Conservation (phyloP, 1,140 invertebrate species). For the Neelides sp. region DNA sequence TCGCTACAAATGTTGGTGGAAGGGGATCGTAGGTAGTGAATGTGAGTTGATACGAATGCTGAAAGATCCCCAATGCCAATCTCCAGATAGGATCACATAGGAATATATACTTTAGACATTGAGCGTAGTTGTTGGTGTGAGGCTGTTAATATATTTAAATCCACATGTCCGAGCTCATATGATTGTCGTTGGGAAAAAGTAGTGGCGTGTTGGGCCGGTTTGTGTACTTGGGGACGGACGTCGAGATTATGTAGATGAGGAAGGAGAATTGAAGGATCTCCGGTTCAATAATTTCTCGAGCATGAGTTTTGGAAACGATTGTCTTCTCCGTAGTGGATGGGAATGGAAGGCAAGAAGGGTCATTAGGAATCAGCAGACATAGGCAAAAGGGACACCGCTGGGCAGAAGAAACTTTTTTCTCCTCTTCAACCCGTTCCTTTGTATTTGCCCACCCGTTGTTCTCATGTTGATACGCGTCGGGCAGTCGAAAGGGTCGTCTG, state of each 20-base stretch:
- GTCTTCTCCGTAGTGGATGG: slow-evolving; percentile 4
- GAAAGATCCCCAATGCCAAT: too few relatives aligned
- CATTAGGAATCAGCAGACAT: slow-evolving; percentile 30
- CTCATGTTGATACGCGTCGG: slow-evolving; percentile 20
- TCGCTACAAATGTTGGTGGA: too few relatives aligned
- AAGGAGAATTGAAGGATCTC: neutral
- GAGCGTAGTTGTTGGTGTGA: too few relatives aligned
- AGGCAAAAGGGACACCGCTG: slow-evolving; percentile 28
- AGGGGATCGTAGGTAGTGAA: too few relatives aligned
- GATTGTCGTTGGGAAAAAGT: too few relatives aligned
- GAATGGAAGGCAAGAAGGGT: slow-evolving; percentile 20
- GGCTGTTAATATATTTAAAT: too few relatives aligned
- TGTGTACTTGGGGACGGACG: too few relatives aligned
- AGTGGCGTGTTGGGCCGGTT: too few relatives aligned
- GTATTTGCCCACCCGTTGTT: slow-evolving; percentile 27
- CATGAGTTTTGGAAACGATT: slow-evolving; percentile 20
- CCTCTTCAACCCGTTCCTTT: slow-evolving; percentile 20
- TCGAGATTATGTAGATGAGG: neutral
- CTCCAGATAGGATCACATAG: too few relatives aligned
- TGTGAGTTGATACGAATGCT: too few relatives aligned
- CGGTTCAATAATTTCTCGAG: slow-evolving; percentile 11
- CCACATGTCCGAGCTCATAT: too few relatives aligned
- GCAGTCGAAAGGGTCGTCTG: slow-evolving; percentile 8
- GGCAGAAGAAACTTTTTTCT: slow-evolving; percentile 25
- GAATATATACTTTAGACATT: too few relatives aligned